phyloP scores from a whole-genome alignment of 2,113 vertebrate genomes.

The Plectropomus leopardus region DNA sequence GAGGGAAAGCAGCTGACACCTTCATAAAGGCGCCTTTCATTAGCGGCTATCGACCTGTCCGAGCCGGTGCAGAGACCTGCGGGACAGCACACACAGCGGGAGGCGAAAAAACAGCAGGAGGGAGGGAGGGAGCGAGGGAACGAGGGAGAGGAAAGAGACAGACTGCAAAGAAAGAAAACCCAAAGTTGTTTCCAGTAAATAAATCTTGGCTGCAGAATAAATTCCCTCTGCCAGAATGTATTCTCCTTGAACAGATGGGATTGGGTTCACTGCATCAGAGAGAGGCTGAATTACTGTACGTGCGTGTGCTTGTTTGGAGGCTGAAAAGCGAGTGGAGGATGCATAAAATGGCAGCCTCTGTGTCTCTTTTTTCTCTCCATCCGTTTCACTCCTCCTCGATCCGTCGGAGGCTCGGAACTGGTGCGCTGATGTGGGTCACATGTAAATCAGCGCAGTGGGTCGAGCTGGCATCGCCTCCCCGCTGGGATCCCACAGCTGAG shows the following conservation, averaged over 20 bases:
- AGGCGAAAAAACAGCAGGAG: conserved; percentile 18
- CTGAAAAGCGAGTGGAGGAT: conserved; percentile 31
- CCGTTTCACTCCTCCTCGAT: conserved; percentile 24
- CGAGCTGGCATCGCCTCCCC: conserved; percentile 20
- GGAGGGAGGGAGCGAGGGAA: not conserved
- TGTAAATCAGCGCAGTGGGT: conserved; percentile 59
- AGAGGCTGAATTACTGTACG: conserved; percentile 43
- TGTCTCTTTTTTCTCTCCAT: conserved; percentile 29
- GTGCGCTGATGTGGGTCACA: conserved; percentile 67
- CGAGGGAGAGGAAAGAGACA: conserved; percentile 30
- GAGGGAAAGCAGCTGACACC: conserved; percentile 75
- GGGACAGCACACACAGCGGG: conserved; percentile 44
- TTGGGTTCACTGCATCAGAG: conserved; percentile 56
- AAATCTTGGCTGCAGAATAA: conserved; percentile 71
- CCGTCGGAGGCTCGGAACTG: conserved; percentile 25
- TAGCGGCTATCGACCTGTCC: conserved; percentile 71
- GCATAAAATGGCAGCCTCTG: conserved; percentile 59
- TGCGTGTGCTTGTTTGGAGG: conserved; percentile 39
- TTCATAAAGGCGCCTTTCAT: conserved; percentile 77
- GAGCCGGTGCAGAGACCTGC: conserved; percentile 30
- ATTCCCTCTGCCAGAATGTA: conserved; percentile 64
- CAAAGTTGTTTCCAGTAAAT: conserved; percentile 77
- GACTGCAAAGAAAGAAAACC: conserved; percentile 48
- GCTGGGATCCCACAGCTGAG: conserved; percentile 48
- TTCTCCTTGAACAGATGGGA: conserved; percentile 71